These are phyloP conservation scores for Netelia virgata DNA, from an alignment of 2,888 invertebrate genomes.

Conservation along the genomic window DNA sequence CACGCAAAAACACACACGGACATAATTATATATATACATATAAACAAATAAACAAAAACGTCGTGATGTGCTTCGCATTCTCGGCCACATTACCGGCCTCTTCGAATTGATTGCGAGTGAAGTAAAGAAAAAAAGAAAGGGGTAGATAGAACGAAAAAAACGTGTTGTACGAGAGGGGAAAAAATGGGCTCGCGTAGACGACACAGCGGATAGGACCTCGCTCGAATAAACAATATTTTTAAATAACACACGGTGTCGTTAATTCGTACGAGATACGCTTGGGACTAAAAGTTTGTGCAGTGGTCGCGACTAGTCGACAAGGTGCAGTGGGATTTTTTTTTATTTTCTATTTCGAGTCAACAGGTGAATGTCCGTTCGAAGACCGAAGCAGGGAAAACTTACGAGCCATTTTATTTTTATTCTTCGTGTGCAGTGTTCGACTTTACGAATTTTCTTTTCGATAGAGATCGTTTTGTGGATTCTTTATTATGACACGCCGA, in stretches of 20 bases:
- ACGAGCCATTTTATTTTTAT: constrained; percentile 1
- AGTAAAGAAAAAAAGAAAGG: constrained; percentile 40
- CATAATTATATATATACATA: not conserved
- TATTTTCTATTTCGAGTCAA: not conserved
- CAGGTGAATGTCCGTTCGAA: constrained; percentile 11
- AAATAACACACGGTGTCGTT: not conserved
- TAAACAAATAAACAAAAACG: not conserved
- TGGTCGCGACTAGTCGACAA: constrained; percentile 51
- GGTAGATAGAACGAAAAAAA: too few species aligned
- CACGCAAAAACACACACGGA: not conserved
- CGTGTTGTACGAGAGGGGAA: constrained; percentile 46
- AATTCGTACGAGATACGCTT: constrained; percentile 3
- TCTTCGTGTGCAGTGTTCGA: not conserved
- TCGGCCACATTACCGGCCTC: constrained; percentile 37
- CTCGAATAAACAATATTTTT: not conserved
- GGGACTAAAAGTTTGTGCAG: constrained; percentile 58
- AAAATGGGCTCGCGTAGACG: constrained; percentile 47
- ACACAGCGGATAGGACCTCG: constrained; percentile 46
- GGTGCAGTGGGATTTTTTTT: constrained; percentile 37
- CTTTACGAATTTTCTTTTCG: not conserved
- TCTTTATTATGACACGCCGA: not conserved
- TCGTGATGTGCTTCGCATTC: constrained; percentile 46
- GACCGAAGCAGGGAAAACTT: constrained; percentile 34
- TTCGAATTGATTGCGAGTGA: constrained; percentile 56
- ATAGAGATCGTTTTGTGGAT: not conserved